A percentile compares a stretch with the other conserved stretches of the same genome.
These are phyloP conservation scores for Teleogryllus occipitalis DNA, from an alignment of 1,140 invertebrate species.

Conservation along the genomic window DNA sequence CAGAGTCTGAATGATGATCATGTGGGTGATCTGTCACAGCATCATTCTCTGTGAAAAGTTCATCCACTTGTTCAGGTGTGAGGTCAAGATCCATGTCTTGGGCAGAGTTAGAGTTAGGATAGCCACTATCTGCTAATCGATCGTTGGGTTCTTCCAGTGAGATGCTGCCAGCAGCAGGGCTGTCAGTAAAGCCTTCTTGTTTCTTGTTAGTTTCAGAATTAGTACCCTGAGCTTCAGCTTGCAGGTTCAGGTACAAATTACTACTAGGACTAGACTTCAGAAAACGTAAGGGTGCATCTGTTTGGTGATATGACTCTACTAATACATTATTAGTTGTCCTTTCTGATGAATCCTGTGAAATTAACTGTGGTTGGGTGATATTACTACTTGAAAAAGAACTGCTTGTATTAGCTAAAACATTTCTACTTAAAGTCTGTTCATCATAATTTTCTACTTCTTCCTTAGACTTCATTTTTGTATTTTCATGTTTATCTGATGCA, in stretches of 20 bases:
- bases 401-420: no score
- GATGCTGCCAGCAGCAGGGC: conserved; percentile 16
- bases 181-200: neutral
- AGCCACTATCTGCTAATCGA: conserved; percentile 40
- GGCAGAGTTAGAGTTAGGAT: conserved; percentile 39
- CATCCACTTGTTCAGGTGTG: conserved; percentile 29
- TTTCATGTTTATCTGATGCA: no score
- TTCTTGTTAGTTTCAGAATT: neutral
- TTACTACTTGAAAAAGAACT: no score
- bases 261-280: neutral
- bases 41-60: conserved; percentile 27
- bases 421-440: no score
- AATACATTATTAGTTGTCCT: no score
- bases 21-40: neutral
- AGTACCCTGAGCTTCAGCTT: neutral
- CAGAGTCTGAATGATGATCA: conserved; percentile 20
- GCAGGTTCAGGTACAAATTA: neutral
- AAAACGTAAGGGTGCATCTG: neutral
- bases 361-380: no score
- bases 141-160: conserved; percentile 22
- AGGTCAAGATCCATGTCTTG: conserved; percentile 33
- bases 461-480: no score
- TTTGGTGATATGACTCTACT: no score
- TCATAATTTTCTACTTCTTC: no score
- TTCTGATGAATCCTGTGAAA: no score